Percentiles rank a stretch among this genome's conserved stretches.
These are phyloP conservation scores for Conomelus anceps DNA, from an alignment of 2,888 invertebrate species.

Conservation along the genomic window DNA sequence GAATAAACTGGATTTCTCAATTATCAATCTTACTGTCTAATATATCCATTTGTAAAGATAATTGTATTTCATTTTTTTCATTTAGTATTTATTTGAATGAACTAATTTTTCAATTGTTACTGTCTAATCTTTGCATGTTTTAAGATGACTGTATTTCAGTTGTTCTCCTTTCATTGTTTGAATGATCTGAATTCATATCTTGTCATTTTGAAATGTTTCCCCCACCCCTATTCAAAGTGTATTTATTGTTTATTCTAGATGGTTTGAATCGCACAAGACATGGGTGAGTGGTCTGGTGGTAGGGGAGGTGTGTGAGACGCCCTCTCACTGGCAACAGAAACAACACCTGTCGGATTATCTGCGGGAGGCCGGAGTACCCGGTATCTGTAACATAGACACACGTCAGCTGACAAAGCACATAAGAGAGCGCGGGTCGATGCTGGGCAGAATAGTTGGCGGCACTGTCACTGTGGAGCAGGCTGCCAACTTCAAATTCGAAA, in stretches of 20 bases:
- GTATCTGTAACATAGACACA: slow-evolving; percentile 89
- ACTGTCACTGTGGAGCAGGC: slow-evolving; percentile 36
- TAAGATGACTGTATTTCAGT: no score
- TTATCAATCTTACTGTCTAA: no score
- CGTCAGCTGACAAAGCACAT: slow-evolving; percentile 87
- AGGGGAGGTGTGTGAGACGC: slow-evolving; percentile 75
- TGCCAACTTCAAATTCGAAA: slow-evolving; percentile 46
- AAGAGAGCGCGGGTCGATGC: slow-evolving; percentile 77
- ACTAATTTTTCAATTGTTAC: no score
- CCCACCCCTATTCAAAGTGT: no score
- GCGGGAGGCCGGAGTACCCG: slow-evolving; percentile 68
- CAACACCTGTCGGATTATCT: slow-evolving; percentile 82
- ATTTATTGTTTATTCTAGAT: slow-evolving; percentile 48
- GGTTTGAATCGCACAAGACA: slow-evolving; percentile 86
- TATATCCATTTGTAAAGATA: no score
- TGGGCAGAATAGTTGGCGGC: slow-evolving; percentile 56
- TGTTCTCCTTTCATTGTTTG: no score
- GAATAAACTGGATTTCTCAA: no score
- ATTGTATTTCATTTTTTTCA: no score
- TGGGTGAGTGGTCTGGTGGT: slow-evolving; percentile 91
- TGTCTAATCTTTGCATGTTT: no score
- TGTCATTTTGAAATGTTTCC: background rate
- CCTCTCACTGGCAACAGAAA: slow-evolving; percentile 84
- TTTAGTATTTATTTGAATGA: no score
- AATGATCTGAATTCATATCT: no score